Evolutionary conservation across 2,113 vertebrate genomes (phyloP), one percentile per base, ranked within the genome.

Genomic region (Seriola aureovittata): DNA sequence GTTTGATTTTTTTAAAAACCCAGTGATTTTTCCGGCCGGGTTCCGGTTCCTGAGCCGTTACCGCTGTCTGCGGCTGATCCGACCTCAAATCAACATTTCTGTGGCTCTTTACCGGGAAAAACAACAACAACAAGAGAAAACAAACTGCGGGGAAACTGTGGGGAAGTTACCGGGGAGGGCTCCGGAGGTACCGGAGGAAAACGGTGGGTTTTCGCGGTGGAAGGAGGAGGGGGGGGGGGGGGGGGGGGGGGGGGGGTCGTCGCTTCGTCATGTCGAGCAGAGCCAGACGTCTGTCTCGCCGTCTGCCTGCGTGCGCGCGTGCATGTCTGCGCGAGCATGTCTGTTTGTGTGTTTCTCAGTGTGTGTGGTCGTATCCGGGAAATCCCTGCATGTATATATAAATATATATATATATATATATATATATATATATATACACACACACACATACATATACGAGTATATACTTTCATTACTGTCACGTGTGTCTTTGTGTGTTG

Each of bases 251-350:
- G 82, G 86, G 64, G 87, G 75, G 86, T 90, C 88, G 75, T 72
- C 65, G 85, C 87, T 79, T 84, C 89, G 88, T 89, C 89, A 90
- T 88, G 71, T 84, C 54, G 55, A 57, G 71, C 59, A 67, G 69
- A 90, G 83, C 88, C 91, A 93, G 91, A 93, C 89, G 85, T 68
- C 86, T 82, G 88, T 87, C 85, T 88, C 57, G 80, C 74, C 89
- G 73, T 71, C 80, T 48, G 89, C 55, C 8, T 11, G 67, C 14
- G 55, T 5, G 76, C 14, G 79, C 11, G 75, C 29, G n/a, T 2
- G 62, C 4, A 3, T 0, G 42, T 8, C 13, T 10, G 78, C 3
- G 36, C 19, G 64, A 23, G 40, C 5, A 12, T 1, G 29, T 3
- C 46, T 8, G 25, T 46, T n/a, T 46, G 8, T 38, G 6, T 38